phyloP scores from a whole-genome alignment of 2,888 invertebrate genomes.

The Drosophila heteroneura region DNA sequence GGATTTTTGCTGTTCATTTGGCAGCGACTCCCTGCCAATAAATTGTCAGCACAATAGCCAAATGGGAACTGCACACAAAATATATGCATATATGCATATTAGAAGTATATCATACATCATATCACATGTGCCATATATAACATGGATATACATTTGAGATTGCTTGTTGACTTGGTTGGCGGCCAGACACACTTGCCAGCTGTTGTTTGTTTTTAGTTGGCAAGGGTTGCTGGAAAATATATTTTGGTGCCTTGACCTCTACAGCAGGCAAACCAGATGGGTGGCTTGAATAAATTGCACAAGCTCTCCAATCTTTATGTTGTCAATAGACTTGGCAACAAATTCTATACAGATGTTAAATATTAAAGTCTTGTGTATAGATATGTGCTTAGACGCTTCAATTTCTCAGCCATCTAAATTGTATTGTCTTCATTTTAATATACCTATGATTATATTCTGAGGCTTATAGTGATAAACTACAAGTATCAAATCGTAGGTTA shows the following conservation, averaged over 20 bases:
- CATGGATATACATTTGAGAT: neutral
- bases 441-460: neutral
- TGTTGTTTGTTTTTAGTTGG: slow-evolving; percentile 28
- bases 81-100: slow-evolving; percentile 10
- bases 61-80: slow-evolving; percentile 43
- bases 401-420: neutral
- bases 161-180: slow-evolving; percentile 20
- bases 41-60: slow-evolving; percentile 60
- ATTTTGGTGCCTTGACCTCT: slow-evolving; percentile 13
- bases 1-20: slow-evolving; percentile 45
- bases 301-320: neutral
- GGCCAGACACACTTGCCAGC: slow-evolving; percentile 29
- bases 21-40: slow-evolving; percentile 66
- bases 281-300: neutral
- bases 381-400: neutral
- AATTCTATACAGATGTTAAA: neutral
- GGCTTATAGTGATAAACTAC: neutral
- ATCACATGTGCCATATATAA: slow-evolving; percentile 25
- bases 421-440: neutral
- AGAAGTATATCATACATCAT: slow-evolving; percentile 27
- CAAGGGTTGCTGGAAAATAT: slow-evolving; percentile 8
- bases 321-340: neutral
- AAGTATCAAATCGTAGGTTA: neutral
- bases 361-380: neutral
- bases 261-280: neutral